Percentiles rank a stretch among this genome's conserved stretches.
Evolutionary conservation across 2,888 invertebrate genomes (phyloP).

Genomic region (Zonitis immaculata): DNA sequence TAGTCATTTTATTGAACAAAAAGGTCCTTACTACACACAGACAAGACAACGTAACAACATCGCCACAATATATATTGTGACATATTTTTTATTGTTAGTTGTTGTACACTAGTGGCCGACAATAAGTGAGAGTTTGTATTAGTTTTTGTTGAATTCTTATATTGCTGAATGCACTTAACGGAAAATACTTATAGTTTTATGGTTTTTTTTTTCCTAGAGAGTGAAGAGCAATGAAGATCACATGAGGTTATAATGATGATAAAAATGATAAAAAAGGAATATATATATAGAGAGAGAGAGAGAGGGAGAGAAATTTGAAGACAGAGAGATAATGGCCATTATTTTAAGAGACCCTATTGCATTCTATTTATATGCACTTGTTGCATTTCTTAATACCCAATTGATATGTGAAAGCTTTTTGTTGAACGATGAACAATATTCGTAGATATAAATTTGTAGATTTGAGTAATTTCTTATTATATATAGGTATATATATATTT

Average conservation of each 20-base stretch:
- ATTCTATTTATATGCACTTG: slow-evolving; percentile 12
- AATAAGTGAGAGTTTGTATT: slow-evolving; percentile 17
- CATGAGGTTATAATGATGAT: neutral
- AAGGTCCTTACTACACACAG: slow-evolving; percentile 14
- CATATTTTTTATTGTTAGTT: slow-evolving; percentile 19
- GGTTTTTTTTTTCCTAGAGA: neutral
- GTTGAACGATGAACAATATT: no score
- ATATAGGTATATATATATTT: slow-evolving; percentile 2
- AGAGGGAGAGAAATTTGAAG: no score
- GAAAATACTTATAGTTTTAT: slow-evolving; percentile 14
- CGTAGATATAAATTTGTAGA: no score
- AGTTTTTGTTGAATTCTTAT: slow-evolving; percentile 16
- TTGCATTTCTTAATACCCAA: slow-evolving; percentile 9
- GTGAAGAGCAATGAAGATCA: neutral
- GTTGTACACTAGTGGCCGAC: slow-evolving; percentile 16
- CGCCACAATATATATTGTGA: slow-evolving; percentile 18
- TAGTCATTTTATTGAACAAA: slow-evolving; percentile 15
- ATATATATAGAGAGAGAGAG: neutral
- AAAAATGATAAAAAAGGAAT: neutral
- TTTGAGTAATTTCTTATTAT: neutral
- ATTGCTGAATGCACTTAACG: slow-evolving; percentile 19
- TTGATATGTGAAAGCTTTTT: slow-evolving; percentile 2
- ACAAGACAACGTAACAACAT: slow-evolving; percentile 16
- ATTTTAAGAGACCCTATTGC: slow-evolving; percentile 9
- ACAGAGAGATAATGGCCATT: neutral